phyloP scores from a whole-genome alignment of 1,140 invertebrate species.

The Trichomalopsis sarcophagae region DNA sequence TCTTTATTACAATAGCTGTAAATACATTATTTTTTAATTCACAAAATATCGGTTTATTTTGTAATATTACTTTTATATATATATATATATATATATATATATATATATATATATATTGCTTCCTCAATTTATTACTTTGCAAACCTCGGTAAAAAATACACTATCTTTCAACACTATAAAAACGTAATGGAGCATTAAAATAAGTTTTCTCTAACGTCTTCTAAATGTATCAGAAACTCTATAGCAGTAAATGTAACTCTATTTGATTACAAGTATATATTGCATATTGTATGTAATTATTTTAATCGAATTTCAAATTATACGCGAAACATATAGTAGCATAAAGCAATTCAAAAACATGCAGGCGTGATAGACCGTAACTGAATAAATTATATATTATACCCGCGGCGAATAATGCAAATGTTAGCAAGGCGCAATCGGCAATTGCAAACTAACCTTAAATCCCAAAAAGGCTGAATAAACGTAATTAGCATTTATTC shows the following conservation, averaged over 20 bases:
- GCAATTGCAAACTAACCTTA: constrained; percentile 33
- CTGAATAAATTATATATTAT: neutral
- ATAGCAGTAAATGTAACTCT: neutral
- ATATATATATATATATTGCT: constrained; percentile 23
- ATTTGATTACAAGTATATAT: neutral
- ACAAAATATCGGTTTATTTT: constrained; percentile 37
- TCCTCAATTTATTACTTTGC: constrained; percentile 18
- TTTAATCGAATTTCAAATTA: neutral
- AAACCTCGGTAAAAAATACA: constrained; percentile 20
- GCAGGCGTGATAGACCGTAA: neutral
- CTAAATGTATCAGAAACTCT: neutral
- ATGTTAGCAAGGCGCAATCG: neutral
- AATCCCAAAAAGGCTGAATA: neutral
- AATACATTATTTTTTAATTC: constrained; percentile 34
- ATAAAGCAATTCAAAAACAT: neutral
- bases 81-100: constrained; percentile 19
- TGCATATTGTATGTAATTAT: neutral
- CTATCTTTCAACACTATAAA: neutral
- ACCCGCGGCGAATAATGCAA: neutral
- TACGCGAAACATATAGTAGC: neutral
- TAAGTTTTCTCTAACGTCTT: neutral
- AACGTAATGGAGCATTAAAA: neutral
- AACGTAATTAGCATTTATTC: constrained; percentile 7
- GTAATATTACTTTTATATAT: constrained; percentile 23
- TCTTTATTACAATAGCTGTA: constrained; percentile 30